phyloP scores from a whole-genome alignment of 2,113 vertebrate genomes.

The Empidonax alnorum region DNA sequence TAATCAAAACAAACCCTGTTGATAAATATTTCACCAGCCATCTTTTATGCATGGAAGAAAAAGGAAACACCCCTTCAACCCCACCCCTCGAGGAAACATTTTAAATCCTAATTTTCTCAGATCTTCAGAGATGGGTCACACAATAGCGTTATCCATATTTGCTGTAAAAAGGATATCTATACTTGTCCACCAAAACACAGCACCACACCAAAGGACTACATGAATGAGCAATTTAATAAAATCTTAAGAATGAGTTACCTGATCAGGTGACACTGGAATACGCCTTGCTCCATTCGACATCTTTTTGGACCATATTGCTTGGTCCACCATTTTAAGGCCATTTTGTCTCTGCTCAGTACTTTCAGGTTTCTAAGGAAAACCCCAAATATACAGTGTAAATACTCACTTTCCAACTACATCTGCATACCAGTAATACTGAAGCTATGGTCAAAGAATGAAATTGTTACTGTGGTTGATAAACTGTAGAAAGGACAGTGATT shows the following conservation, averaged over 20 bases:
- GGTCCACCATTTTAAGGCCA: constrained; percentile 99
- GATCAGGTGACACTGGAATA: constrained; percentile 93
- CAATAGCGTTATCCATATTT: neutral
- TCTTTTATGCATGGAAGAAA: neutral
- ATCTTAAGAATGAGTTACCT: constrained; percentile 75
- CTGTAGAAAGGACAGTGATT: neutral
- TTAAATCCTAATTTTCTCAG: neutral
- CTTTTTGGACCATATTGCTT: constrained; percentile 99
- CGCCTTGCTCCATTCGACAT: constrained; percentile 96
- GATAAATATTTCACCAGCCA: neutral
- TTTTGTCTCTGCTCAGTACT: constrained; percentile 96
- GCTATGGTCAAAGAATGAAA: neutral
- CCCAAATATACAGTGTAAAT: neutral
- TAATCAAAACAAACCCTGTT: neutral
- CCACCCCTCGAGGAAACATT: neutral
- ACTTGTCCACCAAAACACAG: neutral
- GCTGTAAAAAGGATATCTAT: neutral
- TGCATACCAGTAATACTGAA: neutral
- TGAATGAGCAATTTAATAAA: neutral
- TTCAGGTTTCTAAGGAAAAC: constrained; percentile 85
- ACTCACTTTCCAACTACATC: neutral
- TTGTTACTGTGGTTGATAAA: neutral
- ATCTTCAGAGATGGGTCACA: neutral
- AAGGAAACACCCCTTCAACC: accelerated
- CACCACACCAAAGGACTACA: neutral